Evolutionary conservation across 92 coral and sea anemone genomes (phyloP), one percentile per base, ranked within the genome.

Genomic region (Virgularia gustaviana): DNA sequence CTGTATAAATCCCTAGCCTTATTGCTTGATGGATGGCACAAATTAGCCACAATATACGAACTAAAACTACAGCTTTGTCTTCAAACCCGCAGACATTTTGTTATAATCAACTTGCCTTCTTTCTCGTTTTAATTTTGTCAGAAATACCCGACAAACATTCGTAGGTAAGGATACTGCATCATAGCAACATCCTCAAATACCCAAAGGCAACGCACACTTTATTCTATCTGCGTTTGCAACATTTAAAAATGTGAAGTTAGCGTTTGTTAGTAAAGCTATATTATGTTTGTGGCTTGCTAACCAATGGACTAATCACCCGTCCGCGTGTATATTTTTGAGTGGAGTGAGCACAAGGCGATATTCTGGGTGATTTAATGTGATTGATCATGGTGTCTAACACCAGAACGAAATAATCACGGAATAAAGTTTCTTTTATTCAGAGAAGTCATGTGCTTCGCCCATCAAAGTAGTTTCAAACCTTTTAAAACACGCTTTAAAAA

Each of bases 121-220:
- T 15, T 52, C 6, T 12, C 22, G 58, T 33, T 52, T 9, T 7
- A 12, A 52, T 52, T 9, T 3, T 4, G 22, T 6, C 29, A 52
- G 10, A 11, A 16, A 11, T 22, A 4, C 15, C 1, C 10, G 28
- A 19, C 55, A 5, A 25, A 33, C 58, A 52, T 52, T 11, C 58
- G 58, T 52, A 22, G 29, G 8, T 3, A 15, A 28, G 58, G 28
- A 1, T 9, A 52, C 29, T 15, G 58, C 58, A 22, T 52, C 58
- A 22, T 52, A 52, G 58, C 58, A 52, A 52, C 58, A 52, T 22
- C 10, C 31, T n/a, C n/a, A n/a, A n/a, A n/a, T n/a, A n/a, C n/a
- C n/a, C n/a, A 47, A 4, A 47, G 3, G 22, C 55, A 47, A 15
- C n/a, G 15, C n/a, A 3, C 6, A 4, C 7, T 47, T 5, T 19